phyloP scores from a whole-genome alignment of 2,113 vertebrate genomes.

The Bujurquina vittata region DNA sequence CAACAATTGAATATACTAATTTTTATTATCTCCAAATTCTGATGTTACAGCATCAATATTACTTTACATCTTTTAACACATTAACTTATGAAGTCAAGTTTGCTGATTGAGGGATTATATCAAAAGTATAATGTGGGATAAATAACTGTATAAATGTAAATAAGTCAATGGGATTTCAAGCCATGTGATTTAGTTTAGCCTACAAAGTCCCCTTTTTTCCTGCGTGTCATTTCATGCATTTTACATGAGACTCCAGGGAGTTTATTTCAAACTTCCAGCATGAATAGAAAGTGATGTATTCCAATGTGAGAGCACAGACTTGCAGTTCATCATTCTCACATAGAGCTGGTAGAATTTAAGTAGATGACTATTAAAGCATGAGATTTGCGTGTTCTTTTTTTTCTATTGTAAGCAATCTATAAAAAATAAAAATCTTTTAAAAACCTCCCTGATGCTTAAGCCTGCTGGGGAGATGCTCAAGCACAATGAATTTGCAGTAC shows the following conservation, averaged over 20 bases:
- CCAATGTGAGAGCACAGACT: background rate
- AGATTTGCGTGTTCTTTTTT: background rate
- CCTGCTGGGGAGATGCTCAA: background rate
- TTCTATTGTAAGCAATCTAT: background rate
- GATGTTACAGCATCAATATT: too few species aligned
- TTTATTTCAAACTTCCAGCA: background rate
- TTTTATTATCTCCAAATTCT: too few species aligned
- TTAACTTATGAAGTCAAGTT: too few species aligned
- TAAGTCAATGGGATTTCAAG: background rate
- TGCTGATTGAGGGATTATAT: too few species aligned
- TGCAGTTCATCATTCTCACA: background rate
- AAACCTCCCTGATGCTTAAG: background rate
- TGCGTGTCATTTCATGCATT: background rate
- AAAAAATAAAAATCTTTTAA: background rate
- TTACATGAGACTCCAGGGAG: background rate
- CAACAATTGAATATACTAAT: too few species aligned
- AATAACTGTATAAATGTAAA: background rate
- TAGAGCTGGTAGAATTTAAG: slow-evolving; percentile 4
- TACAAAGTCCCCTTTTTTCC: background rate
- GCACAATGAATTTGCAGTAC: background rate
- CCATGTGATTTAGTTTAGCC: background rate
- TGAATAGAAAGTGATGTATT: background rate
- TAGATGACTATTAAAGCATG: background rate
- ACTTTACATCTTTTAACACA: too few species aligned
- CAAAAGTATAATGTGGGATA: background rate